Evolutionary conservation across 2,797 vertebrate species (phyloP).

Genomic region (Leucoraja ocellata): DNA sequence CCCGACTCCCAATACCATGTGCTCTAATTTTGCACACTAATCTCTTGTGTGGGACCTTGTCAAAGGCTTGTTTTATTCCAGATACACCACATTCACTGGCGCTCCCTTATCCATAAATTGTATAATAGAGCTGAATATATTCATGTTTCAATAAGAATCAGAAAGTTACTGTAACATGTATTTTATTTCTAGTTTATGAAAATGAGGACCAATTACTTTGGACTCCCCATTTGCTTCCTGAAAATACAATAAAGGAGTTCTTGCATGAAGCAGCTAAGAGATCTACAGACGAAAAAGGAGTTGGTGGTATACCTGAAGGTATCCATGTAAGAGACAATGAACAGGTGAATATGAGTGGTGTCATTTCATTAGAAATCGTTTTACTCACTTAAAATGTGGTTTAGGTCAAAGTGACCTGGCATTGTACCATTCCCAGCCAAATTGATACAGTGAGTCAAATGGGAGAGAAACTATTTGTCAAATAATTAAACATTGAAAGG

Average conservation of each 20-base stretch:
- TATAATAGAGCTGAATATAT: neutral
- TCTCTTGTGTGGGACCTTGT: too few species aligned
- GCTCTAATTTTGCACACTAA: too few species aligned
- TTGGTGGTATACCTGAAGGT: slow-evolving; percentile 63
- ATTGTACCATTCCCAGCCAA: neutral
- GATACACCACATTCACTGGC: too few species aligned
- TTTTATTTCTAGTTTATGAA: slow-evolving; percentile 66
- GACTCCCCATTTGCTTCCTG: slow-evolving; percentile 75
- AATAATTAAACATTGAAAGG: neutral
- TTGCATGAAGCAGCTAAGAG: slow-evolving; percentile 73
- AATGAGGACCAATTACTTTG: slow-evolving; percentile 89
- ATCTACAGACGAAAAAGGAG: slow-evolving; percentile 63
- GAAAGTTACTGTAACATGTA: neutral
- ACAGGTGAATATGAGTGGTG: slow-evolving; percentile 61
- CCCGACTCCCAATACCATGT: too few species aligned
- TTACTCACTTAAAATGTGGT: neutral
- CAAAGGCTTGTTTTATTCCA: too few species aligned
- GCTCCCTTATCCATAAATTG: neutral
- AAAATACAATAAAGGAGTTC: slow-evolving; percentile 81
- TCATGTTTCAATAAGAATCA: neutral
- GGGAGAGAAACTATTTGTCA: neutral
- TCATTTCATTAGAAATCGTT: neutral
- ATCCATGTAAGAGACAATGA: slow-evolving; percentile 79
- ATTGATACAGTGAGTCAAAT: neutral
- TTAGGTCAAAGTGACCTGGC: neutral